Conservation (phyloP, 2,888 invertebrate species). For the Troilus luridus region DNA sequence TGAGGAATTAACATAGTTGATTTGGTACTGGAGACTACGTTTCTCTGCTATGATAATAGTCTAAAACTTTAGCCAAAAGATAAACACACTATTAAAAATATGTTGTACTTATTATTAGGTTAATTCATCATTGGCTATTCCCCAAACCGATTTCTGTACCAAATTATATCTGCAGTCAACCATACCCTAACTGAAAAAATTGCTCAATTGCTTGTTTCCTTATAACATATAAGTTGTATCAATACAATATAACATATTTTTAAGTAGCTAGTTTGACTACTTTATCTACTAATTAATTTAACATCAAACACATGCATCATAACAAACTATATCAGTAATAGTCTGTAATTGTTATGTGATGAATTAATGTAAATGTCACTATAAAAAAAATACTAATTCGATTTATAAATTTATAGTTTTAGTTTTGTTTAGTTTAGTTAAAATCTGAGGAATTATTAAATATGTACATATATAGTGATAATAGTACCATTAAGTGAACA, state of each 20-base stretch:
- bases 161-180: too few species aligned
- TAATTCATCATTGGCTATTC: too few species aligned
- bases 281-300: conserved; percentile 23
- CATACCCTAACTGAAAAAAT: neutral
- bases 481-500: neutral
- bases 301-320: conserved; percentile 33
- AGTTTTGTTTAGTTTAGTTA: neutral
- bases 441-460: neutral
- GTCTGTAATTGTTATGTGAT: conserved; percentile 43
- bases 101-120: too few species aligned
- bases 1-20: too few species aligned
- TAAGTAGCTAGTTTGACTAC: neutral
- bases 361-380: neutral
- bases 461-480: neutral
- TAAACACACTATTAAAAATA: too few species aligned
- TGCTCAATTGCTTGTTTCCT: neutral
- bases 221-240: neutral
- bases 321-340: conserved; percentile 16
- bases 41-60: too few species aligned
- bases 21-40: too few species aligned
- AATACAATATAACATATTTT: neutral
- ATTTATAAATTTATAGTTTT: neutral
- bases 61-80: too few species aligned
- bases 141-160: too few species aligned
- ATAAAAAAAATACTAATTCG: neutral